phyloP scores from a whole-genome alignment of 2,888 invertebrate genomes.

The Marasmarcha lunaedactyla region DNA sequence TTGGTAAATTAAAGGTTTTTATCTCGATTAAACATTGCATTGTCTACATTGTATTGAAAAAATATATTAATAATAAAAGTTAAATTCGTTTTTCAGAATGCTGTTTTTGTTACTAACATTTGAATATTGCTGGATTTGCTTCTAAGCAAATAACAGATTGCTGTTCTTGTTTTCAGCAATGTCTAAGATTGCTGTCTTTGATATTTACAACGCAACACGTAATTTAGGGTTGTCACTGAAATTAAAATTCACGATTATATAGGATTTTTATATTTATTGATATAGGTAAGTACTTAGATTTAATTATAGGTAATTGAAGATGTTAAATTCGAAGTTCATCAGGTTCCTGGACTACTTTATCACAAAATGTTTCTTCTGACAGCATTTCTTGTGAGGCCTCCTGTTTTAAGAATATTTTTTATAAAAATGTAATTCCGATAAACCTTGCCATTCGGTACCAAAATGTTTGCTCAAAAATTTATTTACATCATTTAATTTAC shows the following conservation, averaged over 20 bases:
- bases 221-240: no score
- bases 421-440: constrained; percentile 11
- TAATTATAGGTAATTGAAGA: constrained; percentile 6
- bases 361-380: constrained; percentile 5
- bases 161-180: constrained; percentile 9
- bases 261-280: no score
- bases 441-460: constrained; percentile 10
- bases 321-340: constrained; percentile 7
- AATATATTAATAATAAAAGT: constrained; percentile 4
- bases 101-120: constrained; percentile 8
- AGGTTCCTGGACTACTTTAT: constrained; percentile 10
- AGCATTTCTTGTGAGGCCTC: not conserved
- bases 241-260: no score
- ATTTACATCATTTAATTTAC: constrained; percentile 10
- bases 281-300: no score
- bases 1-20: no score
- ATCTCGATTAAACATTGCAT: no score
- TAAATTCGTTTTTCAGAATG: constrained; percentile 6
- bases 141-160: constrained; percentile 9
- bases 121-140: constrained; percentile 6
- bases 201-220: no score
- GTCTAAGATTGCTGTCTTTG: constrained; percentile 1
- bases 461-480: constrained; percentile 11
- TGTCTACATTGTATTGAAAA: no score
- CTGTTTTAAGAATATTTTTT: constrained; percentile 10